Conservation (phyloP, 2,797 vertebrate genomes). For the Sarcoramphus papa region DNA sequence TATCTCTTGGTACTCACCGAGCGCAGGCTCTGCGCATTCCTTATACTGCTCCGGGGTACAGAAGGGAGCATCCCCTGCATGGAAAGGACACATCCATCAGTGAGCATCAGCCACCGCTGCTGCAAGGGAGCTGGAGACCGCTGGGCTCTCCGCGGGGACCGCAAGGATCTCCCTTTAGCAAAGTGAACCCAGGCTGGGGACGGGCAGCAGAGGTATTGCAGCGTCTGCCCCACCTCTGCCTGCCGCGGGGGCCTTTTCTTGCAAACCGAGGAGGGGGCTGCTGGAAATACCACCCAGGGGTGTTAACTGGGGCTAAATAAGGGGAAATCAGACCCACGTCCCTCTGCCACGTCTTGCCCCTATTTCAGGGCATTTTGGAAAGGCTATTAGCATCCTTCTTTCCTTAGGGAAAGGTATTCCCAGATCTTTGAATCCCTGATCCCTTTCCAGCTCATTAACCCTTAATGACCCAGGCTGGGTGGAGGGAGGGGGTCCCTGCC, state of each 20-base stretch:
- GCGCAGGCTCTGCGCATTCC: slow-evolving; percentile 94
- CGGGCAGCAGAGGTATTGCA: not conserved
- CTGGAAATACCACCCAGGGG: not conserved
- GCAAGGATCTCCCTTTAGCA: not conserved
- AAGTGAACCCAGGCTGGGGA: not conserved
- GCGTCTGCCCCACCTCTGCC: not conserved
- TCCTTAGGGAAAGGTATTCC: not conserved
- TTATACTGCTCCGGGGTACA: slow-evolving; percentile 99
- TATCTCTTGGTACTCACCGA: slow-evolving; percentile 76
- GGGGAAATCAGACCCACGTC: not conserved
- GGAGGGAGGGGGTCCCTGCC: not conserved
- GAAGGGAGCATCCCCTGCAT: slow-evolving; percentile 92
- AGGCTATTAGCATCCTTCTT: not conserved
- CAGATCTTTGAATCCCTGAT: not conserved
- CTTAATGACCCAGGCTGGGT: too few relatives aligned
- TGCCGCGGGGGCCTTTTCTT: fast-evolving
- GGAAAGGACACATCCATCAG: slow-evolving; percentile 33
- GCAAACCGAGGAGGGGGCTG: not conserved
- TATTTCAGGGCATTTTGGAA: not conserved
- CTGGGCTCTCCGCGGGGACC: not conserved
- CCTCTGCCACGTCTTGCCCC: not conserved
- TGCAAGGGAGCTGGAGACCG: not conserved
- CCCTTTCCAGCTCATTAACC: not conserved
- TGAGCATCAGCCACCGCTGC: not conserved
- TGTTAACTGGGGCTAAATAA: not conserved